These are phyloP conservation scores for Rhadina sibilatrix DNA, from an alignment of 2,113 vertebrate genomes.

Conservation along the genomic window DNA sequence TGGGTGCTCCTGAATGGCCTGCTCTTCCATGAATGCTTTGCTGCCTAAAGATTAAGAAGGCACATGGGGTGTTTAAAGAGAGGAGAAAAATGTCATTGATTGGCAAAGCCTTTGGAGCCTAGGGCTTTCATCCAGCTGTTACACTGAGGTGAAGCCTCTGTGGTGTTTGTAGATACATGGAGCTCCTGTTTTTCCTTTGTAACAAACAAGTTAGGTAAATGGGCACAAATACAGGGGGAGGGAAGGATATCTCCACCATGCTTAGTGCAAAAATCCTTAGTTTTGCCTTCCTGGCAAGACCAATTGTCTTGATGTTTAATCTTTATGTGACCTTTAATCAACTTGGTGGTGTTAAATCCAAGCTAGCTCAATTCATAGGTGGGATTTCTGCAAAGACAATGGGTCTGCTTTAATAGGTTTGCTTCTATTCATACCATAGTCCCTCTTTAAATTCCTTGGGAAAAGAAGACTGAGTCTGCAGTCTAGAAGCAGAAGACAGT, in stretches of 20 bases:
- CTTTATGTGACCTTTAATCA: neutral
- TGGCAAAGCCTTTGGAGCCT: neutral
- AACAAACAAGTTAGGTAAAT: neutral
- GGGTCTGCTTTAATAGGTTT: neutral
- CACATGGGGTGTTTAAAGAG: neutral
- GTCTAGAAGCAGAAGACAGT: neutral
- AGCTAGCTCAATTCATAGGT: neutral
- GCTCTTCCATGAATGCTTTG: neutral
- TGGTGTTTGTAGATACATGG: neutral
- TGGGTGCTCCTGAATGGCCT: neutral
- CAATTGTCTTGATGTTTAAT: neutral
- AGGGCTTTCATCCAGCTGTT: neutral
- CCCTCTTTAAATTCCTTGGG: neutral
- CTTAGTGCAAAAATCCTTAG: neutral
- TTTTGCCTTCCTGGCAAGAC: neutral
- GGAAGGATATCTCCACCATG: neutral
- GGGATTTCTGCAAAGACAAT: neutral
- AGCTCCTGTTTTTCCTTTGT: neutral
- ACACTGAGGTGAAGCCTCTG: neutral
- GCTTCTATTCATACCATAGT: neutral
- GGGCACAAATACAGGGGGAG: neutral
- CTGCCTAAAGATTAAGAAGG: conserved; percentile 28
- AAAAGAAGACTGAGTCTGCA: neutral
- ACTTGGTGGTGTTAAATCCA: neutral
- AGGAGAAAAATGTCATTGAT: conserved; percentile 14